These are phyloP conservation scores for Melanargia galathea DNA, from an alignment of 2,888 invertebrate genomes.

Conservation along the genomic window DNA sequence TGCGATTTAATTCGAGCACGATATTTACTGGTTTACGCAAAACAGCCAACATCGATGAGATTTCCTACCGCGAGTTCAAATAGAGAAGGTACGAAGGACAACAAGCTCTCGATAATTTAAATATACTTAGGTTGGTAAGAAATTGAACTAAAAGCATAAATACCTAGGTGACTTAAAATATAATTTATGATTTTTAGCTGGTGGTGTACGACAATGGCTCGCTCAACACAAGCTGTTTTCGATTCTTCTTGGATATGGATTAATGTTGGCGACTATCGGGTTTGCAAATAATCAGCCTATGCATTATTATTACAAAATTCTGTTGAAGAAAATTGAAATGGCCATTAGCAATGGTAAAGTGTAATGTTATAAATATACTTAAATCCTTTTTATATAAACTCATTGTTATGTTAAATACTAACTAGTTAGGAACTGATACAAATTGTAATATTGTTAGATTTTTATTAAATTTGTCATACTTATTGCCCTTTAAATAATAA, in stretches of 20 bases:
- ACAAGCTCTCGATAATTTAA: no score
- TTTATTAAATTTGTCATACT: constrained; percentile 7
- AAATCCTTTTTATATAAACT: constrained; percentile 12
- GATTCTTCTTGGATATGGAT: constrained; percentile 84
- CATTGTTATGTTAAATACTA: constrained; percentile 7
- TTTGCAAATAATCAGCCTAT: constrained; percentile 84
- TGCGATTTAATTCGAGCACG: constrained; percentile 88
- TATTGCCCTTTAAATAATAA: no score
- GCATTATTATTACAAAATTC: constrained; percentile 83
- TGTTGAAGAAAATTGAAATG: constrained; percentile 73
- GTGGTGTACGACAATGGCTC: constrained; percentile 81
- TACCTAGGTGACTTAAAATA: not conserved
- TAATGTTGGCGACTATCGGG: constrained; percentile 84
- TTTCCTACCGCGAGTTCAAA: constrained; percentile 60
- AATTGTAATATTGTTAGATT: constrained; percentile 18
- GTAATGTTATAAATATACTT: constrained; percentile 38
- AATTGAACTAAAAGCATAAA: not conserved
- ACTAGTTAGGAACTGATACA: constrained; percentile 5
- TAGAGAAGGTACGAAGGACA: constrained; percentile 57
- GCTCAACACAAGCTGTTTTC: constrained; percentile 83
- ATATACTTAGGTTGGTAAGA: no score
- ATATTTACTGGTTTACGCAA: constrained; percentile 88
- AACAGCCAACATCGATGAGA: constrained; percentile 69
- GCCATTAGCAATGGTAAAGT: constrained; percentile 64
- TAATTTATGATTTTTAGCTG: constrained; percentile 53